These are phyloP conservation scores for Paracanthobrama guichenoti DNA, from an alignment of 2,113 vertebrate genomes.

Conservation along the genomic window DNA sequence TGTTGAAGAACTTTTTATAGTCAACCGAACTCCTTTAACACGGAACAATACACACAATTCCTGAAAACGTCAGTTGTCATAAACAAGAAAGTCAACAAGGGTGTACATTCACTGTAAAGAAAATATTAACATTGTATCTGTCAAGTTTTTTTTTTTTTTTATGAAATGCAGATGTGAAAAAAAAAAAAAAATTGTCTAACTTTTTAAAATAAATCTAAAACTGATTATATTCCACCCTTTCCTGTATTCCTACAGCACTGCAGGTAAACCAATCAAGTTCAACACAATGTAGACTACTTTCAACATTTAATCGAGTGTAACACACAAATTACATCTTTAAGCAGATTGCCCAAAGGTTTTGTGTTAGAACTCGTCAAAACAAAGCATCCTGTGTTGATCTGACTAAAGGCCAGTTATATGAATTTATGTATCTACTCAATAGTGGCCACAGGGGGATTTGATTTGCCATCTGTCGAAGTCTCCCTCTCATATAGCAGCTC, in stretches of 20 bases:
- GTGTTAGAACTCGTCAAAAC: neutral
- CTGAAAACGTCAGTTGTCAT: conserved; percentile 75
- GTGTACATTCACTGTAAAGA: conserved; percentile 8
- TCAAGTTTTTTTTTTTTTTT: neutral
- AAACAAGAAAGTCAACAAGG: conserved; percentile 56
- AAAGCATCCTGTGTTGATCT: neutral
- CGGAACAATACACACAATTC: conserved; percentile 73
- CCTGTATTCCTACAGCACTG: neutral
- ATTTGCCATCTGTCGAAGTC: conserved; percentile 46
- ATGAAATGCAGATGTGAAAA: neutral
- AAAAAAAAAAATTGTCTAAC: neutral
- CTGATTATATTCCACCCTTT: neutral
- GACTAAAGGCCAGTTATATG: conserved; percentile 8
- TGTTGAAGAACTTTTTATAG: conserved; percentile 84
- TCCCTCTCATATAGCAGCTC: conserved; percentile 7
- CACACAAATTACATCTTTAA: neutral
- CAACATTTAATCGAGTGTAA: neutral
- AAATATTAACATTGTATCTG: conserved; percentile 20
- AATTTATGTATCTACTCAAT: neutral
- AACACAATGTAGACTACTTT: neutral
- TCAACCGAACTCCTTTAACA: conserved; percentile 74
- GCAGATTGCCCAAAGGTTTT: neutral
- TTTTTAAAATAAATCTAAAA: neutral
- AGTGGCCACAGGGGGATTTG: conserved; percentile 2
- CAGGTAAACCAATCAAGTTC: neutral